phyloP scores from a whole-genome alignment of 2,113 vertebrate species.

The Brachyistius frenatus region DNA sequence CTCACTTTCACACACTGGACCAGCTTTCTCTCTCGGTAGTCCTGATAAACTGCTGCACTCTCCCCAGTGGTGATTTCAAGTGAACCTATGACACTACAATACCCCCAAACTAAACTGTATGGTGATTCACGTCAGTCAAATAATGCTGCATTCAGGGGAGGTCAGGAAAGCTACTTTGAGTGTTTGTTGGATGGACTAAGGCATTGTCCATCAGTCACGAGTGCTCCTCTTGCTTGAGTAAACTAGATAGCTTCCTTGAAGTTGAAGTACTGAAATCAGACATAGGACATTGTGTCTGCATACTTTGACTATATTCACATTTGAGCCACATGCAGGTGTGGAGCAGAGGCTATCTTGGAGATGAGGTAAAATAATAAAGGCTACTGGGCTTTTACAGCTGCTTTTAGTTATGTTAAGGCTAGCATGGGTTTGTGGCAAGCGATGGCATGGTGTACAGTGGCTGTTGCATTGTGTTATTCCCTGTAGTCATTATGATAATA shows the following conservation, averaged over 20 bases:
- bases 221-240: slow-evolving; percentile 4
- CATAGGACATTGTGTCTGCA: slow-evolving; percentile 5
- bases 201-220: too few relatives aligned
- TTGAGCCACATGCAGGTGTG: neutral
- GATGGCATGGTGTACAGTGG: neutral
- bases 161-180: too few relatives aligned
- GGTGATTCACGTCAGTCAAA: too few relatives aligned
- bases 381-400: slow-evolving; percentile 24
- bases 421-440: slow-evolving; percentile 26
- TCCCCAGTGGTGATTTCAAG: too few relatives aligned
- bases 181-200: too few relatives aligned
- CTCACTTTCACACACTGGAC: too few relatives aligned
- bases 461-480: slow-evolving; percentile 35
- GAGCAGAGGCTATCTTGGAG: slow-evolving; percentile 1
- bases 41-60: too few relatives aligned
- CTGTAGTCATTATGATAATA: slow-evolving; percentile 53
- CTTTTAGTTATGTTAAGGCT: slow-evolving; percentile 15
- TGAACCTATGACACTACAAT: too few relatives aligned
- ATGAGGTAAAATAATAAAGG: slow-evolving; percentile 19
- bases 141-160: too few relatives aligned
- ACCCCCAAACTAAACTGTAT: too few relatives aligned
- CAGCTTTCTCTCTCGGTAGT: too few relatives aligned
- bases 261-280: slow-evolving; percentile 4
- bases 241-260: neutral
- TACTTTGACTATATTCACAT: neutral